Evolutionary conservation across 2,113 vertebrate species (phyloP).

Genomic region (Ctenodactylus gundi): DNA sequence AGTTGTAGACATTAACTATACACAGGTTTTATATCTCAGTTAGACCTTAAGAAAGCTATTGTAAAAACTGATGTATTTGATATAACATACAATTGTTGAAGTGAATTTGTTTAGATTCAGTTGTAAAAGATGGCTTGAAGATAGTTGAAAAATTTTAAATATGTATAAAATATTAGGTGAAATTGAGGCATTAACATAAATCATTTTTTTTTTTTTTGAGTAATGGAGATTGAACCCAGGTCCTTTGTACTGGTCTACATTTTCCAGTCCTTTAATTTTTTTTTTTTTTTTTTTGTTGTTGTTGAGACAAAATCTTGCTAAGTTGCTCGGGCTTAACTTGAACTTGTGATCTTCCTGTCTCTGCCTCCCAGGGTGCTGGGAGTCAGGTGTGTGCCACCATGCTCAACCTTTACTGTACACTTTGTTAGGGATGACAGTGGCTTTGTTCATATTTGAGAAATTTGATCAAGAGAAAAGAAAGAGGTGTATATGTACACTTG

Average conservation of each 20-base stretch:
- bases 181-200: neutral
- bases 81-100: neutral
- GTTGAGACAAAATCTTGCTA: neutral
- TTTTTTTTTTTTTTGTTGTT: no score
- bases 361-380: neutral
- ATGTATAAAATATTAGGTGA: neutral
- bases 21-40: neutral
- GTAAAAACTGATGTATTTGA: neutral
- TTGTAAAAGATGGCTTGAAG: no score
- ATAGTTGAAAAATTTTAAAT: neutral
- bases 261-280: neutral
- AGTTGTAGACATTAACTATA: neutral
- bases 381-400: neutral
- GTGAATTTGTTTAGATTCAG: no score
- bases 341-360: neutral
- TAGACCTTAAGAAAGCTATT: neutral
- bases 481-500: neutral
- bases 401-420: neutral
- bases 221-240: neutral
- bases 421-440: neutral
- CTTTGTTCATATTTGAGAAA: neutral
- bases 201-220: neutral
- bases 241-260: neutral
- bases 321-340: neutral
- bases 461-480: neutral